Evolutionary conservation across 2,797 vertebrate species (phyloP).

Genomic region (Platyrinchus mystaceus): DNA sequence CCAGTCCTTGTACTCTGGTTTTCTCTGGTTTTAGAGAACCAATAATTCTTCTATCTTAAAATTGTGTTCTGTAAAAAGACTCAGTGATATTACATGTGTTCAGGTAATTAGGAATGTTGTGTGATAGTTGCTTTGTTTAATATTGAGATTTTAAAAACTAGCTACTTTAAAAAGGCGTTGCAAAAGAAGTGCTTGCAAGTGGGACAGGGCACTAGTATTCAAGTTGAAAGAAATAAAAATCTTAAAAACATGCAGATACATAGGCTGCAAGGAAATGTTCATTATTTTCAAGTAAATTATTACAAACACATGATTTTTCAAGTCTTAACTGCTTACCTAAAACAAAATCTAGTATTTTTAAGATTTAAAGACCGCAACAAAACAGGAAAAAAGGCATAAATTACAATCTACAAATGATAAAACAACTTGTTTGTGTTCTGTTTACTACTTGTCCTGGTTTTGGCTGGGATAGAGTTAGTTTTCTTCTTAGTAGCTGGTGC

Average conservation of each 20-base stretch:
- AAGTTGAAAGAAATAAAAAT: not conserved
- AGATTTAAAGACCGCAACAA: accelerated
- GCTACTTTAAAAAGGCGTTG: not conserved
- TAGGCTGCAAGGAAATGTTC: not conserved
- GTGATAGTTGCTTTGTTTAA: not conserved
- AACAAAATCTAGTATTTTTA: not conserved
- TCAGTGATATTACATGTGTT: not conserved
- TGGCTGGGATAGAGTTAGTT: not conserved
- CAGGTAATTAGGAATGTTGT: not conserved
- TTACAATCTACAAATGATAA: not conserved
- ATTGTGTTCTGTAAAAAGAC: not conserved
- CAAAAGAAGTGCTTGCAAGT: not conserved
- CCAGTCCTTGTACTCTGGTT: not conserved
- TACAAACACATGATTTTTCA: not conserved
- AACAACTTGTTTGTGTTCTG: not conserved
- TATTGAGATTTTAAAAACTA: not conserved
- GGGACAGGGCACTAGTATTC: not conserved
- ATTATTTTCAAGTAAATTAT: not conserved
- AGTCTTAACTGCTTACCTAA: not conserved
- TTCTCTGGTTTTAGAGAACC: not conserved
- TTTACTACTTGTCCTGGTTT: not conserved
- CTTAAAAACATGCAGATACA: not conserved
- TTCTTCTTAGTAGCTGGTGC: not conserved
- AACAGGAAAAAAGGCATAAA: not conserved
- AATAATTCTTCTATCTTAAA: not conserved